Evolutionary conservation across 2,113 vertebrate genomes (phyloP).

Genomic region (Cygnus atratus): DNA sequence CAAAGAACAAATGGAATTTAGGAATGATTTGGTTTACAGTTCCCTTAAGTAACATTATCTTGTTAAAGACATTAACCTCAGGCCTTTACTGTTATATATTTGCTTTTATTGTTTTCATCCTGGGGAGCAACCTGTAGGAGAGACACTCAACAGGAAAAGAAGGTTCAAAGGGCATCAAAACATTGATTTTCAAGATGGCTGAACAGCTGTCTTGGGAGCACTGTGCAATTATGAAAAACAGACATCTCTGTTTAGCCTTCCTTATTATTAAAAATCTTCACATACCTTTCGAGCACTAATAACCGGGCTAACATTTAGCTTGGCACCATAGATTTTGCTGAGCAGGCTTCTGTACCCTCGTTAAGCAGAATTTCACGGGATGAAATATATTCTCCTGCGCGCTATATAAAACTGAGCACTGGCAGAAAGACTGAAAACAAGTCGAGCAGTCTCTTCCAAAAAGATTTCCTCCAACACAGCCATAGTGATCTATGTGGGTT

Average conservation of each 20-base stretch:
- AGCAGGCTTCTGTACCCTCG: not conserved
- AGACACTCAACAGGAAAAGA: conserved; percentile 72
- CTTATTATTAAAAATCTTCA: conserved; percentile 58
- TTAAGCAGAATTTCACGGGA: not conserved
- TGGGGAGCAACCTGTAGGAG: conserved; percentile 76
- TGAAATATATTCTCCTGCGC: not conserved
- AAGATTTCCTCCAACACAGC: not conserved
- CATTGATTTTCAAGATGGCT: conserved; percentile 85
- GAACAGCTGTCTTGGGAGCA: conserved; percentile 75
- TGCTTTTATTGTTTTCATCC: conserved; percentile 81
- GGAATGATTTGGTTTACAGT: conserved; percentile 77
- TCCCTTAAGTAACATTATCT: conserved; percentile 82
- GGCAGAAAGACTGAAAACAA: not conserved
- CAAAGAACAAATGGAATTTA: conserved; percentile 74
- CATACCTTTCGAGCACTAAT: conserved; percentile 58
- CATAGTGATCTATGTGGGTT: not conserved
- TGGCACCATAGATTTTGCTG: not conserved
- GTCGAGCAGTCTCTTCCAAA: not conserved
- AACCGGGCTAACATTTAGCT: not conserved
- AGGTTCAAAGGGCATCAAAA: conserved; percentile 83
- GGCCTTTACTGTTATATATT: conserved; percentile 78
- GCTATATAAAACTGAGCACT: rapidly evolving
- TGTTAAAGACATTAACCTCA: conserved; percentile 83
- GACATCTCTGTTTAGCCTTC: conserved; percentile 61
- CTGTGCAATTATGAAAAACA: conserved; percentile 78